Evolutionary conservation across 1,140 invertebrate genomes (phyloP), one percentile per base, ranked within the genome.

Genomic region (Diuraphis noxia): DNA sequence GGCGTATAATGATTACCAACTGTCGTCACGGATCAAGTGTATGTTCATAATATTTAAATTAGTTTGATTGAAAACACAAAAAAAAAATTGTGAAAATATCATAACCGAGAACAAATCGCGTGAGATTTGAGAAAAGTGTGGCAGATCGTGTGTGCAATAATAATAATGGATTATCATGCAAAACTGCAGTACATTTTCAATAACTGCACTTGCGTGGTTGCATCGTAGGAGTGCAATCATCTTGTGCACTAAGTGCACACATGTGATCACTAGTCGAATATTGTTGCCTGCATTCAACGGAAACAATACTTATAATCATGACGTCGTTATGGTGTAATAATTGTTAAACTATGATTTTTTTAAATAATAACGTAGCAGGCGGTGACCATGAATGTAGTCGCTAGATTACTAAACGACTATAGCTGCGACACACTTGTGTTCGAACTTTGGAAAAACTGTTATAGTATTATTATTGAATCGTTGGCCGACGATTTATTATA

Each of bases 401-500:
- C n/a, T 72, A 6, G 21, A 21, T 4, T 10, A 5, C 13, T n/a
- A 72, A 8, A 43, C 56, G 30, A 63, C 46, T 30, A 56, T 23
- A 3, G 30, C 56, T 5, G 56, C 13, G 3, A n/a, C 56, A 72
- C 56, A n/a, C 30, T n/a, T 13, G 56, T 72, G 56, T 72, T 72
- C 56, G 5, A 72, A 72, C 56, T 72, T 72, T 72, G n/a, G 4
- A 72, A 72, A 72, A 72, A 72, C 56, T 13, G n/a, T 72, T 72
- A n/a, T 13, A n/a, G n/a, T 63, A n/a, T 17, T 72, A n/a, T 72
- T 72, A 72, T 72, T 72, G 6, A 72, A 72, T 72, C 56, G 13
- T 72, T 72, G 56, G 56, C 56, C n/a, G 13, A 72, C 56, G 56
- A 72, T 72, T 72, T 72, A 72, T 72, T 72, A 72, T 72, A 72